Evolutionary conservation across 92 coral and sea anemone genomes (phyloP), one percentile per base, ranked within the genome.

Genomic region (Siderastrea radians): DNA sequence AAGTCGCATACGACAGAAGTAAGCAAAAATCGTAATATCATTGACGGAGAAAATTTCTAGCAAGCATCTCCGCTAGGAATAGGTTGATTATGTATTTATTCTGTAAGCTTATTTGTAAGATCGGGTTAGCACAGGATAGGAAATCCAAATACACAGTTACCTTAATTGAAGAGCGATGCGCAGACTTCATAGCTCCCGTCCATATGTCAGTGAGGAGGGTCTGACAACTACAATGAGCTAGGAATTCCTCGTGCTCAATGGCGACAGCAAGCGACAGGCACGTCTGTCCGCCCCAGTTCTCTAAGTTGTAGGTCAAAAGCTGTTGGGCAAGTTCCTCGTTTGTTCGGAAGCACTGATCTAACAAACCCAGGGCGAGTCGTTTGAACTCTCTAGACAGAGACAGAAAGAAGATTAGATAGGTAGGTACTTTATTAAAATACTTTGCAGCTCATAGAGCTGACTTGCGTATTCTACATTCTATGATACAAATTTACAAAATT

Each of bases 121-220:
- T 43, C 38, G 38, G 38, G 48, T 11, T 51, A 13, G 7, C 4
- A 54, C 15, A 57, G 12, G 7, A 58, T n/a, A 0, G 16, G 4
- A 38, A 45, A 2, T 9, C 26, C 4, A 68, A 19, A 3, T 3
- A 0, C 3, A 51, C 26, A 52, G 71, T 55, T 68, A 95, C 98
- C 93, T 87, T 93, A 12, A 95, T 68, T 16, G 95, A 90, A 5
- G 95, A 81, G 69, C 93, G 73, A 63, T 88, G 73, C 6, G 85
- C 85, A 49, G 52, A 86, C 67, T 91, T 89, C 91, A 95, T 95
- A n/a, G 98, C 98, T 0, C 98, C 98, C 80, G 92, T 90, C 98
- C 98, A 95, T 73, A 95, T 95, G 55, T 95, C 96, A 73, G 98
- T 88, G 79, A 95, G 93, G 74, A 95, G 92, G n/a, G 92, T 74